phyloP scores from a whole-genome alignment of 2,113 vertebrate species.

The Scophthalmus maximus region DNA sequence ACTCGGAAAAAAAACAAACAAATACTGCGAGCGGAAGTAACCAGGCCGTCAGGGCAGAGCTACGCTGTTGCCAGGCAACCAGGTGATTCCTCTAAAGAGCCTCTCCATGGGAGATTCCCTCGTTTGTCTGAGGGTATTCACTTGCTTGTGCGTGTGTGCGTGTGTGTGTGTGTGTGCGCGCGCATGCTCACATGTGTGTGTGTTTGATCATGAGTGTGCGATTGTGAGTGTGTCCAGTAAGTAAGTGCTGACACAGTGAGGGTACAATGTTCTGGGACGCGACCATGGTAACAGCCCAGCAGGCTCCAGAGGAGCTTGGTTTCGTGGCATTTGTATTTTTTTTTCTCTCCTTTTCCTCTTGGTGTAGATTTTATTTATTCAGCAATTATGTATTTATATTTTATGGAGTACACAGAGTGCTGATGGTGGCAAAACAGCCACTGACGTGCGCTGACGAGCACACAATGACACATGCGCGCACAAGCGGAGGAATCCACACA shows the following conservation, averaged over 20 bases:
- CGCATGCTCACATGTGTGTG: not conserved
- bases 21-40: slow-evolving; percentile 68
- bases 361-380: slow-evolving; percentile 79
- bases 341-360: slow-evolving; percentile 51
- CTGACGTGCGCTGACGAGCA: slow-evolving; percentile 35
- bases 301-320: slow-evolving; percentile 32
- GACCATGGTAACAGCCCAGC: slow-evolving; percentile 64
- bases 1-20: slow-evolving; percentile 55
- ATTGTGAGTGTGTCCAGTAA: slow-evolving; percentile 39
- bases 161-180: slow-evolving; percentile 29
- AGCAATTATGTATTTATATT: slow-evolving; percentile 81
- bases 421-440: slow-evolving; percentile 56
- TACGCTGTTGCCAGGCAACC: slow-evolving; percentile 85
- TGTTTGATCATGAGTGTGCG: slow-evolving; percentile 13
- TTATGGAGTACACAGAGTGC: slow-evolving; percentile 72
- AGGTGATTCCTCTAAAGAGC: slow-evolving; percentile 80
- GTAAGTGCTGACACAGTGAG: slow-evolving; percentile 67
- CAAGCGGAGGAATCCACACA: not conserved
- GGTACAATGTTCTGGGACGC: slow-evolving; percentile 45
- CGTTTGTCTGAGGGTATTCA: slow-evolving; percentile 72
- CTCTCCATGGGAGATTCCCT: slow-evolving; percentile 81
- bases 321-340: slow-evolving; percentile 43
- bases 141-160: slow-evolving; percentile 35
- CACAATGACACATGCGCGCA: not conserved
- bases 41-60: slow-evolving; percentile 67